These are phyloP conservation scores for Liopterus haemorrhoidalis DNA, from an alignment of 2,888 invertebrate species.

Conservation along the genomic window DNA sequence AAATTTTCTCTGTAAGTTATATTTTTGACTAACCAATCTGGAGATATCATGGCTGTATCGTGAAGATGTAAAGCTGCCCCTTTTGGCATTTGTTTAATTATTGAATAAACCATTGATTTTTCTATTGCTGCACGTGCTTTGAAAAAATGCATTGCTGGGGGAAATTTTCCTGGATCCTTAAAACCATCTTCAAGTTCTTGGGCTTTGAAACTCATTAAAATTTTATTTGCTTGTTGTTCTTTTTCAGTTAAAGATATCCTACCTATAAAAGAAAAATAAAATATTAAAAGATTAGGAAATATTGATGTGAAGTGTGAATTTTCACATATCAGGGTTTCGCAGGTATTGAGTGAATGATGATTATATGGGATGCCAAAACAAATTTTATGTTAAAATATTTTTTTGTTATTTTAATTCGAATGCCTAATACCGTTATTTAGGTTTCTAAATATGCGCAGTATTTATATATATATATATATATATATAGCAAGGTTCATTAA, in stretches of 20 bases:
- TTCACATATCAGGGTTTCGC: too few relatives aligned
- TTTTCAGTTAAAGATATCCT: conserved; percentile 22
- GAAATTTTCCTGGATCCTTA: conserved; percentile 42
- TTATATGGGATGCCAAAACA: too few relatives aligned
- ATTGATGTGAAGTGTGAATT: too few relatives aligned
- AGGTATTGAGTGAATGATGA: too few relatives aligned
- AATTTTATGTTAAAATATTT: too few relatives aligned
- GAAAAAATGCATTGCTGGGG: conserved; percentile 60
- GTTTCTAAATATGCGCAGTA: too few relatives aligned
- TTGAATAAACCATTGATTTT: conserved; percentile 57
- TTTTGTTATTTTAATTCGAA: too few relatives aligned
- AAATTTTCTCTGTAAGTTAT: conserved; percentile 58
- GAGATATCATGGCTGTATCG: conserved; percentile 57
- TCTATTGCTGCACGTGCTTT: conserved; percentile 53
- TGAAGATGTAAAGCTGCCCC: conserved; percentile 67
- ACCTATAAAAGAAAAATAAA: too few relatives aligned
- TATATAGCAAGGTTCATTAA: too few relatives aligned
- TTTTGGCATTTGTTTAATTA: conserved; percentile 66
- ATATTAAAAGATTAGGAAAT: too few relatives aligned
- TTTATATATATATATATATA: too few relatives aligned
- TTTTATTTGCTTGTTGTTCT: conserved; percentile 28
- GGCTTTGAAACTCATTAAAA: conserved; percentile 27
- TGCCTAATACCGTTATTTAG: too few relatives aligned
- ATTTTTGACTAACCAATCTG: conserved; percentile 55
- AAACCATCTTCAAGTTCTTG: conserved; percentile 25